Base-by-base conservation (phyloP, 2,797 vertebrate species). In the Microchirus variegatus region DNA sequence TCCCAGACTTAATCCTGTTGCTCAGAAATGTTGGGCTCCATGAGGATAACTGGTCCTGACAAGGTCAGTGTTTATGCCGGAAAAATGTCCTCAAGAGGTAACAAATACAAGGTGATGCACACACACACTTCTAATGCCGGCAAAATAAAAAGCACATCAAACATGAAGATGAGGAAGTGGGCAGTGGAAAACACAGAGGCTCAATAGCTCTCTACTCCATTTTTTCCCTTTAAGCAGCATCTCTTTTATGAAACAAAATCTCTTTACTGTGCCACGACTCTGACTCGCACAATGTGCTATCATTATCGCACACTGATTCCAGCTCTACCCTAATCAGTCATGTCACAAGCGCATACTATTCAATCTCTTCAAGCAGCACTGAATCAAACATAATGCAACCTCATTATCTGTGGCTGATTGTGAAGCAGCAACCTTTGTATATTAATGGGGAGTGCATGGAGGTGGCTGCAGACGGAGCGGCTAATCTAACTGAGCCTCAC, bases 381-480 rank as follows among this genome's bases (percentile, higher is more conserved):
- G 84, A 86, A 86, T 90, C 82, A 83, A 67, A 75, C 75, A 77
- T 80, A 86, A 88, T 76, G 74, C 88, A 77, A 58, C 77, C 80
- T 91, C 82, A 90, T 91, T 90, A 89, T 85, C 64, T 73, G 56
- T 13, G 48, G 73, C 81, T 91, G 90, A 93, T 90, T 92, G 87
- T 86, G 84, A 90, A 86, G 90, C 84, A 67, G 85, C 84, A 87
- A 31, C 81, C 80, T 83, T 83, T 85, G 82, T 87, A 78, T 86
- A 85, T 81, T 89, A 90, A 91, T 86, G 67, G 76, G 22, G 73
- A 77, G 64, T 43, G 73, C 80, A 77, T 74, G 76, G 82, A 85
- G 73, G 82, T 82, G 80, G 86, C 73, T 59, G 66, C 70, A 65
- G 51, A 51, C 61, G 50, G 56, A 48, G 56, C 56, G 75, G 73